Evolutionary conservation across 2,888 invertebrate genomes (phyloP).

Genomic region (Patella pellucida): DNA sequence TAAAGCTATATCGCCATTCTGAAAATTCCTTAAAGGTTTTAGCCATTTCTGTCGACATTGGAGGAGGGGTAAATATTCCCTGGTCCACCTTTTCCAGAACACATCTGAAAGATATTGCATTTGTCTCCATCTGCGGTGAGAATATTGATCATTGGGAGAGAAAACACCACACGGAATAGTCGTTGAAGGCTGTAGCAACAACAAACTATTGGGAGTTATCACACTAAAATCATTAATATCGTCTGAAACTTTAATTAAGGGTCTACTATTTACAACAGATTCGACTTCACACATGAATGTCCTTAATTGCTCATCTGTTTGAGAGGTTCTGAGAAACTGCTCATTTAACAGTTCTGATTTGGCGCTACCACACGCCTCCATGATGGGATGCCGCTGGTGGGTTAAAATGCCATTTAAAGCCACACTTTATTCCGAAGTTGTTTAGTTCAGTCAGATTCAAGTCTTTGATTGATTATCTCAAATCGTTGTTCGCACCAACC

Average conservation of each 20-base stretch:
- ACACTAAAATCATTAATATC: slow-evolving; percentile 25
- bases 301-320: slow-evolving; percentile 31
- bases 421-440: slow-evolving; percentile 21
- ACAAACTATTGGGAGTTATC: slow-evolving; percentile 36
- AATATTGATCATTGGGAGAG: slow-evolving; percentile 28
- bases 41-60: slow-evolving; percentile 31
- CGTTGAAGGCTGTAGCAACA: slow-evolving; percentile 16
- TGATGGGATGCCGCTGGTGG: slow-evolving; percentile 34
- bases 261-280: slow-evolving; percentile 30
- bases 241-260: slow-evolving; percentile 25
- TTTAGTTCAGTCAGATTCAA: slow-evolving; percentile 28
- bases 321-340: slow-evolving; percentile 13
- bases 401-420: slow-evolving; percentile 35
- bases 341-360: slow-evolving; percentile 28
- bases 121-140: slow-evolving; percentile 35
- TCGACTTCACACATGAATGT: slow-evolving; percentile 37
- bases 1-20: slow-evolving; percentile 6
- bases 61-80: slow-evolving; percentile 25
- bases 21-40: background rate
- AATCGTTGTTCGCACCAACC: slow-evolving; percentile 32
- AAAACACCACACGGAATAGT: slow-evolving; percentile 32
- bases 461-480: slow-evolving; percentile 23
- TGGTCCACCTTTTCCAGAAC: slow-evolving; percentile 32
- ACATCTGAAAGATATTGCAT: slow-evolving; percentile 35
- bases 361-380: slow-evolving; percentile 39